A percentile compares a stretch with the other conserved stretches of the same genome.
Conservation (phyloP, 2,888 invertebrate species). For the Lasioglossum malachurum region DNA sequence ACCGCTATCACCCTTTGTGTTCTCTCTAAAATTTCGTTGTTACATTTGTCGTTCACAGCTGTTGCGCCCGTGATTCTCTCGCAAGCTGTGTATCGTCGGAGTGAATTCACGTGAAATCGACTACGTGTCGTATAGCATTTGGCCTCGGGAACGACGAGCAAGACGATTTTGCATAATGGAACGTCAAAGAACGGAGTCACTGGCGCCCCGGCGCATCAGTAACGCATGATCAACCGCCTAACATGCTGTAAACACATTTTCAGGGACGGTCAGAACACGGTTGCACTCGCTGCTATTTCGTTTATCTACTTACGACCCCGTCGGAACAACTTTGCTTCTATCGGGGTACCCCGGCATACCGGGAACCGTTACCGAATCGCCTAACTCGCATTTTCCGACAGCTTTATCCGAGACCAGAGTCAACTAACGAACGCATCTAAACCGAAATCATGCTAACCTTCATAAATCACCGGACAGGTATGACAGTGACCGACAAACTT, state of each 20-base stretch:
- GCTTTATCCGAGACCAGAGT: background rate
- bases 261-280: slow-evolving; percentile 67
- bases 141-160: slow-evolving; percentile 60
- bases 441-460: background rate
- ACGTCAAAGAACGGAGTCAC: slow-evolving; percentile 72
- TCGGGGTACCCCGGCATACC: background rate
- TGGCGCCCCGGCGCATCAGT: slow-evolving; percentile 71
- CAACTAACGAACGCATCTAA: background rate
- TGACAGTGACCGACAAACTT: background rate
- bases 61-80: slow-evolving; percentile 44
- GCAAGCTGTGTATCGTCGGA: slow-evolving; percentile 50
- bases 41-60: slow-evolving; percentile 46
- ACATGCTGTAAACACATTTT: slow-evolving; percentile 77
- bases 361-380: slow-evolving; percentile 8
- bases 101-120: slow-evolving; percentile 74
- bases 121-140: slow-evolving; percentile 70
- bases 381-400: background rate
- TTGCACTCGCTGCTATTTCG: slow-evolving; percentile 61
- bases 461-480: background rate
- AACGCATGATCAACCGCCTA: slow-evolving; percentile 76
- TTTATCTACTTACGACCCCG: slow-evolving; percentile 68
- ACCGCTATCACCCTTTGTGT: slow-evolving; percentile 7
- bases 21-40: slow-evolving; percentile 39
- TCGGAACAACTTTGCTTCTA: slow-evolving; percentile 40
- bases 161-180: slow-evolving; percentile 78